These are phyloP conservation scores for Sitophilus oryzae DNA, from an alignment of 1,140 invertebrate genomes.

Conservation along the genomic window DNA sequence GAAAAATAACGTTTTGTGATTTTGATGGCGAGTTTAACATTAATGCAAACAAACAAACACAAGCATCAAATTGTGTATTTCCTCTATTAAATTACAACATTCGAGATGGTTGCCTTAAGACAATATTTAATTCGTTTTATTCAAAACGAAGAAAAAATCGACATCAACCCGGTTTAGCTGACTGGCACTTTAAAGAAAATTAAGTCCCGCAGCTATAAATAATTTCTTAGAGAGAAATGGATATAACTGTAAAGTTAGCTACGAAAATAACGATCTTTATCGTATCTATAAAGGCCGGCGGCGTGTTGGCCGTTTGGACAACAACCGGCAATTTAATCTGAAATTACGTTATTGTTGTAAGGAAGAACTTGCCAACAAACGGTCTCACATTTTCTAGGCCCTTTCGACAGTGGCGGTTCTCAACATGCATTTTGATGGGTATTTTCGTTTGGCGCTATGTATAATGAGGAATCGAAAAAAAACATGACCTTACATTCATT, in stretches of 20 bases:
- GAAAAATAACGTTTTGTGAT: no score
- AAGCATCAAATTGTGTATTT: background rate
- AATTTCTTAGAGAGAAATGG: background rate
- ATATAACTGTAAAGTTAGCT: background rate
- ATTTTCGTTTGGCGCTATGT: no score
- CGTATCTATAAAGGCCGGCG: background rate
- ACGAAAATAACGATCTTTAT: background rate
- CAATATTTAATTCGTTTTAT: background rate
- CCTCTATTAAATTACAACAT: background rate
- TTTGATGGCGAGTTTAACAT: no score
- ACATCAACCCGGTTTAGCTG: background rate
- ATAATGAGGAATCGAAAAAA: no score
- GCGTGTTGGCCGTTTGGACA: background rate
- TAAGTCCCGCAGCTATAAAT: background rate
- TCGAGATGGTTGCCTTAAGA: background rate
- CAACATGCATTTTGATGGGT: no score
- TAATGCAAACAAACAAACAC: no score
- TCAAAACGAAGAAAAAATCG: background rate
- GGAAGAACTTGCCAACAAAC: background rate
- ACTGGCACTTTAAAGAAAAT: background rate
- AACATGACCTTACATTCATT: no score
- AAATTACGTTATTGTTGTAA: conserved; percentile 1
- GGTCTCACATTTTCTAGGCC: background rate
- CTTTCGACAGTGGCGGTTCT: background rate
- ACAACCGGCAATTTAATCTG: background rate